Base-by-base conservation (phyloP, 2,113 vertebrate genomes). In the Hemibagrus wyckioides region DNA sequence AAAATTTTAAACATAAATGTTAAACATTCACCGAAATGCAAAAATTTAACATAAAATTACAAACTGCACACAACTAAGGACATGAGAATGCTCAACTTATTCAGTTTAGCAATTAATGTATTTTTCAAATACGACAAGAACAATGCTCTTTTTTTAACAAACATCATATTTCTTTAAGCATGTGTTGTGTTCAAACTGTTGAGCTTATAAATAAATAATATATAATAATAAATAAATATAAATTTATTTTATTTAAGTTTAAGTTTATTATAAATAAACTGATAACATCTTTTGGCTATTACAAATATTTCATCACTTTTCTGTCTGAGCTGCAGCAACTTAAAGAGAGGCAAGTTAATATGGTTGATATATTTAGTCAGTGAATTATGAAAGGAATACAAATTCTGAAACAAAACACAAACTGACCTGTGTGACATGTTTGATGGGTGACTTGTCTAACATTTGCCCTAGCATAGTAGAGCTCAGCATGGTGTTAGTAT, bases 391-490 rank as follows among this genome's bases (percentile, higher is more conserved):
- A 4, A 82, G 23, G 41, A 23, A 41, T 17, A 36, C 63, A 86
- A 67, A 44, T 80, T 2, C 41, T n/a, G 2, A 21, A 86, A 56
- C 61, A 69, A 52, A 61, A 57, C 1, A 57, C 21, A 83, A 4
- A 48, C 30, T 3, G 91, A 99, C 98, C 94, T 88, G 94, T 87
- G 94, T 19, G 0, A 95, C 80, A 0, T 97, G 94, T 89, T 92
- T 94, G 25, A 99, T 97, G 10, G 98, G 98, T 0, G 98, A 99
- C 91, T 95, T 97, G 79, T 86, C 90, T 71, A 99, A 92, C 98
- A 99, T 98, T 89, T 96, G 95, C 0, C 93, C 92, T 95, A 94
- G 97, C 48, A 96, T 89, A 11, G 88, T 88, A 11, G 96, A 89
- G 69, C 96, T 95, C 3, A 94, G 96, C 30, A 97, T 93, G 67